Conservation (phyloP, 2,888 invertebrate genomes). For the Polymixis flavicincta region DNA sequence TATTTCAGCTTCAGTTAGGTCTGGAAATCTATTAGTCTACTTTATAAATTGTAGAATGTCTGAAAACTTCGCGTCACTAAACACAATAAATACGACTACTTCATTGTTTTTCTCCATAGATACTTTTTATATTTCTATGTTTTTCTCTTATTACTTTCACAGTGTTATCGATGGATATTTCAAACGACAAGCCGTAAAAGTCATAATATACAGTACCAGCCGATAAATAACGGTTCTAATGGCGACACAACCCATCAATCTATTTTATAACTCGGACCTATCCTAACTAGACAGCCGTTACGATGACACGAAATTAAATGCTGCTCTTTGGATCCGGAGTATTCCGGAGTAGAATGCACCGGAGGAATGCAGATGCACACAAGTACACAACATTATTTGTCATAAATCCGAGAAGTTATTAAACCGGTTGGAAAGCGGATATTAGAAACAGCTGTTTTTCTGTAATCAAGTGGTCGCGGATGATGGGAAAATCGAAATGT, state of each 20-base stretch:
- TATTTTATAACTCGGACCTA: constrained; percentile 47
- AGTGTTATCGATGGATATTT: constrained; percentile 24
- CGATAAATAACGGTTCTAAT: constrained; percentile 38
- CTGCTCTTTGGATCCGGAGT: constrained; percentile 19
- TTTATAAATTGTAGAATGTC: not conserved
- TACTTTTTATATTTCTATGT: too few relatives aligned
- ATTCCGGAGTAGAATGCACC: constrained; percentile 27
- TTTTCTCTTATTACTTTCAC: constrained; percentile 21
- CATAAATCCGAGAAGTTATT: constrained; percentile 19
- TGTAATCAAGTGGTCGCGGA: constrained; percentile 3
- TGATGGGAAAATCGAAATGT: constrained; percentile 8
- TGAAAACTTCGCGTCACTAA: not conserved
- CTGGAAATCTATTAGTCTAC: not conserved
- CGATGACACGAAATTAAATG: constrained; percentile 16
- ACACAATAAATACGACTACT: constrained; percentile 1
- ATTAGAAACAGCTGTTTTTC: constrained; percentile 33
- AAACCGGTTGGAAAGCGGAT: constrained; percentile 47
- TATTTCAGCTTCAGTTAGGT: not conserved
- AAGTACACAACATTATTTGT: constrained; percentile 13
- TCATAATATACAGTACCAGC: constrained; percentile 8
- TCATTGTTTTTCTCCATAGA: constrained; percentile 23
- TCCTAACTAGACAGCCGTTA: constrained; percentile 43
- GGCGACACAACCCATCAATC: constrained; percentile 44
- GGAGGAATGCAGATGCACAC: constrained; percentile 45
- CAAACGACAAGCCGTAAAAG: constrained; percentile 38